These are phyloP conservation scores for Pteria penguin DNA, from an alignment of 2,888 invertebrate genomes.

Conservation along the genomic window DNA sequence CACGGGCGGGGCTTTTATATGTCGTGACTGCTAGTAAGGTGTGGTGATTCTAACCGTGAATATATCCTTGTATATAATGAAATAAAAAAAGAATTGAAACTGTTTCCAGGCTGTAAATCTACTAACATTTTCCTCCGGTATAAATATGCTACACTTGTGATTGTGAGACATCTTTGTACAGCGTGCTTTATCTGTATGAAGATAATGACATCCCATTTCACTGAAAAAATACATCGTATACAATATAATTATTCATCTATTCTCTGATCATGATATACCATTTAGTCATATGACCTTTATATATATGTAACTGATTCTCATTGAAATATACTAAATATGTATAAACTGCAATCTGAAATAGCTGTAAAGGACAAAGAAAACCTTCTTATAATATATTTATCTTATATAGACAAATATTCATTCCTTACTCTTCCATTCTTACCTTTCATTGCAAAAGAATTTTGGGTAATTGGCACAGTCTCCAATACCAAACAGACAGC, in stretches of 20 bases:
- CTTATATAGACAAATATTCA: too few species aligned
- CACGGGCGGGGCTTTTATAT: too few species aligned
- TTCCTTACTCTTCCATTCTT: not conserved
- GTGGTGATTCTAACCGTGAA: too few species aligned
- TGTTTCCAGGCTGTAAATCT: not conserved
- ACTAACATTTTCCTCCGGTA: slow-evolving; percentile 29
- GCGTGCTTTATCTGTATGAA: slow-evolving; percentile 61
- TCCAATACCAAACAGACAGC: not conserved
- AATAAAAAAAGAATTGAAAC: not conserved
- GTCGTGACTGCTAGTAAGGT: too few species aligned
- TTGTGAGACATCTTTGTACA: slow-evolving; percentile 46
- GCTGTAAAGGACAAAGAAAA: not conserved
- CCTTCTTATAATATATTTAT: not conserved
- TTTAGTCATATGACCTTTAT: too few species aligned
- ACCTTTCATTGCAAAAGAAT: slow-evolving; percentile 5
- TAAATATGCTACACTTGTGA: slow-evolving; percentile 16
- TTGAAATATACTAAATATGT: too few species aligned
- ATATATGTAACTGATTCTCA: too few species aligned
- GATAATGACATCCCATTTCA: slow-evolving; percentile 62
- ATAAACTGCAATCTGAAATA: too few species aligned
- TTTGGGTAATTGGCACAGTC: not conserved
- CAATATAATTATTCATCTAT: too few species aligned
- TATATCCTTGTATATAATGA: too few species aligned
- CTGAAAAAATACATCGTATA: too few species aligned
- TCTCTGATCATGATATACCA: too few species aligned